A percentile compares a stretch with the other conserved stretches of the same genome.
Evolutionary conservation across 2,797 vertebrate species (phyloP).

Genomic region (Schizopygopsis malacanthus): DNA sequence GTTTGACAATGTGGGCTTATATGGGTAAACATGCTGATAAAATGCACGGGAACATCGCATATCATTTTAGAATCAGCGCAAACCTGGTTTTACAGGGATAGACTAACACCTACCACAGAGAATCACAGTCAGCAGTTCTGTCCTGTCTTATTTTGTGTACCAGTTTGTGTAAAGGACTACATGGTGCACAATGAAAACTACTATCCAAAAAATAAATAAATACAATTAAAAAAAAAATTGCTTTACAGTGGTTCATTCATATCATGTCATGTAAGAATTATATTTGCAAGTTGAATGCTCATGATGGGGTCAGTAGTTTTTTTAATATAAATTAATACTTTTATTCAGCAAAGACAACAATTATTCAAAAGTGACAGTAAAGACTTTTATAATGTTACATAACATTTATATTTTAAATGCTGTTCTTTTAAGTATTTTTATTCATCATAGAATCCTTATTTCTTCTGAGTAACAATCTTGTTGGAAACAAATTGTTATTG

Average conservation of each 20-base stretch:
- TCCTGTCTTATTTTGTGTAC: not conserved
- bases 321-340: no score
- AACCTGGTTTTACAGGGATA: not conserved
- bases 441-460: no score
- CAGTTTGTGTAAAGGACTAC: not conserved
- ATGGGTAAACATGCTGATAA: not conserved
- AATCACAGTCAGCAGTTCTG: not conserved
- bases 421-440: no score
- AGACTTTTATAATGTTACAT: no score
- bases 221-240: no score
- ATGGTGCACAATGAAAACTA: not conserved
- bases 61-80: constrained; percentile 4
- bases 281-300: not conserved
- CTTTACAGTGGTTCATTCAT: not conserved
- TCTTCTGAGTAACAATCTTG: no score
- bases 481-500: no score
- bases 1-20: not conserved
- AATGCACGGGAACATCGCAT: not conserved
- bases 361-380: no score
- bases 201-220: no score
- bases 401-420: no score
- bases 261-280: not conserved
- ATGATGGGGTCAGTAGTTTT: not conserved
- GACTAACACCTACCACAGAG: not conserved
- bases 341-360: no score